Percentiles rank a stretch among this genome's conserved stretches.
phyloP scores from a whole-genome alignment of 2,797 vertebrate species.

The Glyptemys insculpta region DNA sequence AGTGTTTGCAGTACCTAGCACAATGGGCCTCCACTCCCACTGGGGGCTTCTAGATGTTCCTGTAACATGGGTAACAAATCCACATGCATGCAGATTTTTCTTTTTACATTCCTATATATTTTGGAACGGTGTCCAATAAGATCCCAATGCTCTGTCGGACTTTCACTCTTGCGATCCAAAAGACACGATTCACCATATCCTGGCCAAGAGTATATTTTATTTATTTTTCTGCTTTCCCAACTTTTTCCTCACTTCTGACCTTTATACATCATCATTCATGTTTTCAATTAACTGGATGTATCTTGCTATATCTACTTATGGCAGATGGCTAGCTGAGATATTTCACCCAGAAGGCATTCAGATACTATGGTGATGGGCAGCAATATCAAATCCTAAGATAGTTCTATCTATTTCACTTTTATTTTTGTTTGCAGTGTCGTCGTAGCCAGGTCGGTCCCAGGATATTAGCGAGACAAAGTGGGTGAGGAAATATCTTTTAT shows the following conservation, averaged over 20 bases:
- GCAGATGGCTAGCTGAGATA: not conserved
- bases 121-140: not conserved
- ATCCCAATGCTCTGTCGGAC: not conserved
- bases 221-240: not conserved
- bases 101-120: not conserved
- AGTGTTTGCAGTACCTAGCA: fast-evolving
- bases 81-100: not conserved
- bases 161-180: not conserved
- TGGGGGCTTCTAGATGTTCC: not conserved
- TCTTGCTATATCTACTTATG: not conserved
- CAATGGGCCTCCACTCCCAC: not conserved
- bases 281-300: not conserved
- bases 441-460: not conserved
- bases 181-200: not conserved
- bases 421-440: not conserved
- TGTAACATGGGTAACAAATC: not conserved
- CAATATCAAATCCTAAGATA: too few relatives aligned
- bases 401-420: not conserved
- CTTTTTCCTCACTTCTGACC: not conserved
- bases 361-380: not conserved
- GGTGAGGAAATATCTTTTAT: not conserved
- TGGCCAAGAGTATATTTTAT: not conserved
- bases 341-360: not conserved
- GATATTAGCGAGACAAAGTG: not conserved
- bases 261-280: not conserved